A percentile compares a stretch with the other conserved stretches of the same genome.
Evolutionary conservation across 2,888 invertebrate genomes (phyloP).

Genomic region (Agonopterix heracliana): DNA sequence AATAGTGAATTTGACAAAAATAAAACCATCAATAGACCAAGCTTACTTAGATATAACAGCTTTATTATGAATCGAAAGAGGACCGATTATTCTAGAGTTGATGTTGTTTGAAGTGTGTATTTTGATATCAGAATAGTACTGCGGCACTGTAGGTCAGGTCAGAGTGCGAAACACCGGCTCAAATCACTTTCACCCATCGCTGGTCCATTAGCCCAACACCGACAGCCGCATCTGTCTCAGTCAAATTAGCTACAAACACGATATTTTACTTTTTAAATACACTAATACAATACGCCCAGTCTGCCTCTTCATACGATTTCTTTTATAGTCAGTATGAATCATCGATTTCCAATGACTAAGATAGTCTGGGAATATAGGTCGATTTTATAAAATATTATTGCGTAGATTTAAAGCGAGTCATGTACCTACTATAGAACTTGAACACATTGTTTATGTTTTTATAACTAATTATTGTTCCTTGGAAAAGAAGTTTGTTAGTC

Average conservation of each 20-base stretch:
- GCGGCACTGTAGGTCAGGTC: conserved; percentile 34
- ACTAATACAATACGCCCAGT: conserved; percentile 24
- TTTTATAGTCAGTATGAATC: conserved; percentile 28
- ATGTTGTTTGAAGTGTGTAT: background rate
- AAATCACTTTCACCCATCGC: conserved; percentile 53
- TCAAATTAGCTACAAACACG: conserved; percentile 54
- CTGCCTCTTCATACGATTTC: conserved; percentile 16
- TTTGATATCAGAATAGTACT: conserved; percentile 10
- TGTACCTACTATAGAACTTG: too few relatives aligned
- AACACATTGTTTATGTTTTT: too few relatives aligned
- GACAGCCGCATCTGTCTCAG: conserved; percentile 55
- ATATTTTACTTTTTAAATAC: conserved; percentile 39
- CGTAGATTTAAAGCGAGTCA: too few relatives aligned
- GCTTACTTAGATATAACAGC: too few relatives aligned
- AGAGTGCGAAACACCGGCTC: conserved; percentile 46
- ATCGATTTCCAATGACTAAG: conserved; percentile 23
- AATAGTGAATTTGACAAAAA: too few relatives aligned
- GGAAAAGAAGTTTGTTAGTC: too few relatives aligned
- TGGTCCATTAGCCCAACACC: conserved; percentile 52
- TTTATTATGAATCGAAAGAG: too few relatives aligned
- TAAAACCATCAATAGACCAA: too few relatives aligned
- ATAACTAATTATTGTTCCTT: too few relatives aligned
- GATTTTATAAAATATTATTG: background rate
- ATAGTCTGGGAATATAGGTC: conserved; percentile 1
- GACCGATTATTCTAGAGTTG: background rate